Base-by-base conservation (phyloP, 2,797 vertebrate species). In the Neostethus bicornis region DNA sequence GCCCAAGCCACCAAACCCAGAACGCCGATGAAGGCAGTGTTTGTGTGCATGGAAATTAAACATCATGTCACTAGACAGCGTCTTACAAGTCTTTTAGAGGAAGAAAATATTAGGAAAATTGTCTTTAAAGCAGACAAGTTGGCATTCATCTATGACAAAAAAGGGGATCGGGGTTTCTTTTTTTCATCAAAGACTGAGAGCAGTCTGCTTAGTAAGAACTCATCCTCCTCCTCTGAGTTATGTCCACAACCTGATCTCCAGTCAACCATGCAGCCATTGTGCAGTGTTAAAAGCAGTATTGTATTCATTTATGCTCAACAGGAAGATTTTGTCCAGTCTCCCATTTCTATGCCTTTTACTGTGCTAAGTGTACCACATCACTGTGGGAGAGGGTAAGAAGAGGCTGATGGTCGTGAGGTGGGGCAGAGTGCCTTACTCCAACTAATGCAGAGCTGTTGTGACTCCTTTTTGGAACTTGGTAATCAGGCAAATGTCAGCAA, bases 361-460 rank as follows among this genome's bases (percentile, higher is more conserved):
- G 90, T 91, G 89, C 85, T 89, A 87, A 63, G 84, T 86, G 89
- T 85, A 91, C 90, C 87, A 91, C 89, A 88, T 80, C 90, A 91
- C 90, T 93, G 90, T 91, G 90, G 90, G 89, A 87, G 81, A 75
- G 77, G 84, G 62, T 59, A 72, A 66, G 66, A 78, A 55, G 66
- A 66, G 77, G 69, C 68, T 73, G 66, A 70, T 73, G 73, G 81
- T 82, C 58, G 58, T 48, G 66, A 75, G 84, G 77, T 84, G 85
- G 89, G 91, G 86, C 85, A 37, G 90, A 91, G 92, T 93, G 91
- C 92, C 91, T 93, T 93, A 92, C 88, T 83, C 87, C 80, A 85
- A 84, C 83, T 85, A 83, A 87, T 84, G 85, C 86, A 87, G 81
- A 88, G 69, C 81, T 75, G 75, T 73, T 65, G 70, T 47, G 56